phyloP scores from a whole-genome alignment of 1,140 invertebrate species.

The Megalonaias nervosa region DNA sequence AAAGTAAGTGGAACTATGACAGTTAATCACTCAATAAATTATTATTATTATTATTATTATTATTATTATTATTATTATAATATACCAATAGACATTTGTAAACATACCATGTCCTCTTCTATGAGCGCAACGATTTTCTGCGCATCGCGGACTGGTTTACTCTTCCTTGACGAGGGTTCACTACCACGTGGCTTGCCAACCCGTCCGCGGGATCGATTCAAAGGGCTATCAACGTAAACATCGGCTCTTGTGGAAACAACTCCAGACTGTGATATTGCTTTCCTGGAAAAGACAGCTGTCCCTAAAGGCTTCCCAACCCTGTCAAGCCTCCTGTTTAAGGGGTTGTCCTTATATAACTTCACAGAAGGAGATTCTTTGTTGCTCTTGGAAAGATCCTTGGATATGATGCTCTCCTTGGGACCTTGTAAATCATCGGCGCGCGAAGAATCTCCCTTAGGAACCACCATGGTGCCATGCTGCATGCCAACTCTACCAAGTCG shows the following conservation, averaged over 20 bases:
- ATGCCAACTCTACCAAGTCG: slow-evolving; percentile 46
- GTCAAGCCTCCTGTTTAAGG: slow-evolving; percentile 15
- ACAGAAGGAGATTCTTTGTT: neutral
- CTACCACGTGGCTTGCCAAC: slow-evolving; percentile 11
- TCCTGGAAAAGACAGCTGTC: neutral
- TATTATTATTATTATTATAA: neutral
- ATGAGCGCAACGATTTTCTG: neutral
- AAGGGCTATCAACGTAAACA: neutral
- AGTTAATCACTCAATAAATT: neutral
- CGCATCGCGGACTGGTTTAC: neutral
- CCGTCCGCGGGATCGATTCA: neutral
- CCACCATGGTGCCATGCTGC: slow-evolving; percentile 11
- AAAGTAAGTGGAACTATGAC: neutral
- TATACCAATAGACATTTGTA: neutral
- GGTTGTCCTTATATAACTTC: slow-evolving; percentile 21
- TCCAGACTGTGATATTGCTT: neutral
- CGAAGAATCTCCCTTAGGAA: neutral
- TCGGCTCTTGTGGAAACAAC: neutral
- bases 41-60: neutral
- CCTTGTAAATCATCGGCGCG: neutral
- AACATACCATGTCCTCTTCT: neutral
- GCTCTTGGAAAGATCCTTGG: neutral
- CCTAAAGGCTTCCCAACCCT: slow-evolving; percentile 36
- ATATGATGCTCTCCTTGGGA: neutral
- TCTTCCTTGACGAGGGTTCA: neutral